Conservation (phyloP, 2,888 invertebrate species). For the Eupithecia inturbata region DNA sequence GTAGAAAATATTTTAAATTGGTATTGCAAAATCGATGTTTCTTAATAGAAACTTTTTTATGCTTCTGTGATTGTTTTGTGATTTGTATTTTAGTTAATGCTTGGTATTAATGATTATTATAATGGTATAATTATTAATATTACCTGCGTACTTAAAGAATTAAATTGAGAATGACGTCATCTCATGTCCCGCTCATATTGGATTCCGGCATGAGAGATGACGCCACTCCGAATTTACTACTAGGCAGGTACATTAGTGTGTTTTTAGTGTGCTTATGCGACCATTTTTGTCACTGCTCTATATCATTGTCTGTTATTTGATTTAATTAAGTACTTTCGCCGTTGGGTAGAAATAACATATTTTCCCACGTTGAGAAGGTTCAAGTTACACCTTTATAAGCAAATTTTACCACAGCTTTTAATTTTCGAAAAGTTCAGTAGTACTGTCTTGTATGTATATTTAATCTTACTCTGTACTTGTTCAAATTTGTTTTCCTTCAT, state of each 20-base stretch:
- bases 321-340: background rate
- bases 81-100: background rate
- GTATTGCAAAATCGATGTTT: background rate
- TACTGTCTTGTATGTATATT: background rate
- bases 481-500: background rate
- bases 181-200: background rate
- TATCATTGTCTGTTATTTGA: background rate
- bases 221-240: too few relatives aligned
- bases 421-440: background rate
- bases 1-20: background rate
- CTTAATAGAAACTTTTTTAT: background rate
- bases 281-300: constrained; percentile 7
- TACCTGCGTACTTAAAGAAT: background rate
- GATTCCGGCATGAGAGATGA: too few relatives aligned
- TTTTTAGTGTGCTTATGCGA: constrained; percentile 6
- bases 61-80: background rate
- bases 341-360: background rate
- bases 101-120: too few relatives aligned
- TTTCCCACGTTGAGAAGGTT: background rate
- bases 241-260: background rate
- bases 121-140: too few relatives aligned
- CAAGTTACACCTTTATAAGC: background rate
- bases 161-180: background rate
- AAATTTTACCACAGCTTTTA: background rate
- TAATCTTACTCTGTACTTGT: background rate